Conservation (phyloP, 2,888 invertebrate species). For the Morpho deidamia region DNA sequence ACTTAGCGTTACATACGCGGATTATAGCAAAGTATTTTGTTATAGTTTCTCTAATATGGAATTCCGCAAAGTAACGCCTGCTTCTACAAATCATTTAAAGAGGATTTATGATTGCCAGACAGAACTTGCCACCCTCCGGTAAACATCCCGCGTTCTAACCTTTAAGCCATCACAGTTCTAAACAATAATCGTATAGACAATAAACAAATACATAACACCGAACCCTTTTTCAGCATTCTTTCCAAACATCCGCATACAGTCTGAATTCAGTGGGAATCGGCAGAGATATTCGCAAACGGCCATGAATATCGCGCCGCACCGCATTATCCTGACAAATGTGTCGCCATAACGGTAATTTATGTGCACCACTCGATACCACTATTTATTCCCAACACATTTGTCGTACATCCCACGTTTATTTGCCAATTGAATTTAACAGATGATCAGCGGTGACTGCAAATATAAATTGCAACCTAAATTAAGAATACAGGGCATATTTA, state of each 20-base stretch:
- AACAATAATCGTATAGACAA: no score
- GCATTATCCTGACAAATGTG: conserved; percentile 25
- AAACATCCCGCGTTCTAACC: no score
- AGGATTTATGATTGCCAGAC: no score
- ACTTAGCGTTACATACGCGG: no score
- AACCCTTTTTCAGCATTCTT: not conserved
- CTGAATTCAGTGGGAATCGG: not conserved
- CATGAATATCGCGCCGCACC: conserved; percentile 12
- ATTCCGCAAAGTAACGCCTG: no score
- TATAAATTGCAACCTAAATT: not conserved
- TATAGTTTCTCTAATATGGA: no score
- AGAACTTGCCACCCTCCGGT: no score
- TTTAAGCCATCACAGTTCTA: no score
- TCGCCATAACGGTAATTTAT: conserved; percentile 22
- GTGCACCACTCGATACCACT: conserved; percentile 6
- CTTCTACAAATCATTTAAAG: no score
- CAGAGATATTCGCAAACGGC: conserved; percentile 9
- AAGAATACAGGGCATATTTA: not conserved
- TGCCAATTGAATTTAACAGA: not conserved
- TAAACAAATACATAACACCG: no score
- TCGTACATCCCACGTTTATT: not conserved
- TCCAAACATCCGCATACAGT: not conserved
- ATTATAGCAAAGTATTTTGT: no score
- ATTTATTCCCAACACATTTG: conserved; percentile 7
- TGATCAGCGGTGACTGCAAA: not conserved